phyloP scores from a whole-genome alignment of 2,113 vertebrate genomes.

The Phalacrocorax pelagicus region DNA sequence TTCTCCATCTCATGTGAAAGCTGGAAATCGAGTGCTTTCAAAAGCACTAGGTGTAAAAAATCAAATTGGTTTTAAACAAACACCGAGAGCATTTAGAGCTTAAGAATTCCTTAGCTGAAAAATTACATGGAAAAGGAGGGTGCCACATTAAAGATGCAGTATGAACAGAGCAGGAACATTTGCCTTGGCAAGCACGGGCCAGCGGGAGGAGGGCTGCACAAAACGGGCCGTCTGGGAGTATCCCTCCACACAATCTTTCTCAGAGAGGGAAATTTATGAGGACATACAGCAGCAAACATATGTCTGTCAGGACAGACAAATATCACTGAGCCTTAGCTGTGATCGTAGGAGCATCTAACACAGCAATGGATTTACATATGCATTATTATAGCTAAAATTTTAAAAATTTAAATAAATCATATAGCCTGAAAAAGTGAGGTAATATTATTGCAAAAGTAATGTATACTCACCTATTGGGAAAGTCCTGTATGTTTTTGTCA shows the following conservation, averaged over 20 bases:
- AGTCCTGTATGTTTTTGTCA: not conserved
- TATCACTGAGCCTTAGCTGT: not conserved
- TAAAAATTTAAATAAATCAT: not conserved
- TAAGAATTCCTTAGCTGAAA: not conserved
- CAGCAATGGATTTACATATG: not conserved
- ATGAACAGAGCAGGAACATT: not conserved
- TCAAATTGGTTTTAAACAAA: not conserved
- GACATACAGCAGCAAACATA: not conserved
- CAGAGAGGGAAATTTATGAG: not conserved
- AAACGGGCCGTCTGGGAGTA: not conserved
- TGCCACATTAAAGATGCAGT: not conserved
- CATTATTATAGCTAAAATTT: not conserved
- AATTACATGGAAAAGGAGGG: not conserved
- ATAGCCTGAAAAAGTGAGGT: not conserved
- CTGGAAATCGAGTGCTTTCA: not conserved
- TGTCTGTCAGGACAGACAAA: not conserved
- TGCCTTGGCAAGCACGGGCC: not conserved
- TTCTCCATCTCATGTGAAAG: not conserved
- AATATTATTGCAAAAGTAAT: not conserved
- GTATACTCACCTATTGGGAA: not conserved
- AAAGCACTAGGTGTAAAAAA: not conserved
- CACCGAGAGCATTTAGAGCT: not conserved
- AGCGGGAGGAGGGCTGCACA: not conserved
- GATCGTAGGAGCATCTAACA: not conserved
- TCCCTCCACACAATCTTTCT: not conserved